phyloP scores from a whole-genome alignment of 2,113 vertebrate species.

The Ptilonorhynchus violaceus region DNA sequence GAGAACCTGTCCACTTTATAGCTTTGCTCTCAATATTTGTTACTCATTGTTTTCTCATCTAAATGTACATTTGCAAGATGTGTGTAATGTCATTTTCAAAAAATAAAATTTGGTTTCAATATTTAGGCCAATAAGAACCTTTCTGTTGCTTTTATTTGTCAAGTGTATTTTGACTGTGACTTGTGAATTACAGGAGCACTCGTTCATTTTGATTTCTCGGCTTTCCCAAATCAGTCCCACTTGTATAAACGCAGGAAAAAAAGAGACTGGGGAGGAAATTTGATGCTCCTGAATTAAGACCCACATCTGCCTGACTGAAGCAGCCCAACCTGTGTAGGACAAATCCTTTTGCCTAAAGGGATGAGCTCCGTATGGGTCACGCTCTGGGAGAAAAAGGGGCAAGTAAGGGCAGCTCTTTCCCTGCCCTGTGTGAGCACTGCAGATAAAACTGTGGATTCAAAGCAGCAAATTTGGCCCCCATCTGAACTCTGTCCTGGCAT shows the following conservation, averaged over 20 bases:
- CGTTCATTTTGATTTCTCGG: fast-evolving
- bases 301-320: neutral
- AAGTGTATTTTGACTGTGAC: neutral
- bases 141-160: neutral
- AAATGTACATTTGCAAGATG: slow-evolving; percentile 85
- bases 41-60: slow-evolving; percentile 78
- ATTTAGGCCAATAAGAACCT: slow-evolving; percentile 61
- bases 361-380: neutral
- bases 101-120: slow-evolving; percentile 84
- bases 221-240: neutral
- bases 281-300: neutral
- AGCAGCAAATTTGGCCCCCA: neutral
- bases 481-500: neutral
- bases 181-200: neutral
- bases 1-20: slow-evolving; percentile 72
- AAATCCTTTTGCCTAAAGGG: neutral
- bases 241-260: neutral
- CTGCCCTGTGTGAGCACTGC: neutral
- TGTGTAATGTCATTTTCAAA: slow-evolving; percentile 85
- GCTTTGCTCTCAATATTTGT: slow-evolving; percentile 77
- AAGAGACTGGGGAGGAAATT: neutral
- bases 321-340: neutral
- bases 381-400: neutral
- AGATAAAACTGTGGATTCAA: neutral
- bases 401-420: neutral